Evolutionary conservation across 2,888 invertebrate species (phyloP).

Genomic region (Aquatica leii): DNA sequence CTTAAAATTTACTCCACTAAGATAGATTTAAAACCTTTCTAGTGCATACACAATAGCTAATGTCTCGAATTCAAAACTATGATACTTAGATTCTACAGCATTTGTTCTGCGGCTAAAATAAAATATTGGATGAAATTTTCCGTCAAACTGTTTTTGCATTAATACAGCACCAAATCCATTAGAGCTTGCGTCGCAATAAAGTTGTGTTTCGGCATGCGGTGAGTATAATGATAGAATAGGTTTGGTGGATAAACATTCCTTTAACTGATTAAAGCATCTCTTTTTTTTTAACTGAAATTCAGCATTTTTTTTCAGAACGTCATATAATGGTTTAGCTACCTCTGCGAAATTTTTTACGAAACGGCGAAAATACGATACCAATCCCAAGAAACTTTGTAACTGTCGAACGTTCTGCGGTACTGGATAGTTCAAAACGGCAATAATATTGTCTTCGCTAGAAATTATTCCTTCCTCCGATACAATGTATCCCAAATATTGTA

Average conservation of each 20-base stretch:
- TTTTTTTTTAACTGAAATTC: no score
- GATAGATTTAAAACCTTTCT: conserved; percentile 39
- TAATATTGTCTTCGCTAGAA: background rate
- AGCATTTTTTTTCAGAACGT: no score
- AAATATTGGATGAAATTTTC: conserved; percentile 47
- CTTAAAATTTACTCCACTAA: conserved; percentile 46
- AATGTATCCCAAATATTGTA: no score
- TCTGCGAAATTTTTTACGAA: conserved; percentile 5
- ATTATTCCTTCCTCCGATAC: no score
- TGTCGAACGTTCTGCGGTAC: conserved; percentile 8
- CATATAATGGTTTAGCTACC: background rate
- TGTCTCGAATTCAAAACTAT: conserved; percentile 50
- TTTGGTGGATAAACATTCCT: no score
- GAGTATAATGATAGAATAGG: no score
- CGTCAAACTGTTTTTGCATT: conserved; percentile 41
- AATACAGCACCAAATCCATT: no score
- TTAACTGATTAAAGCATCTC: no score
- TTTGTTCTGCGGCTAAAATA: conserved; percentile 50
- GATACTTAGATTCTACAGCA: conserved; percentile 44
- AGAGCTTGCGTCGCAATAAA: no score
- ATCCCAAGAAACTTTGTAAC: conserved; percentile 19
- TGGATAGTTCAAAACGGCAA: conserved; percentile 11
- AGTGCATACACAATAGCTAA: conserved; percentile 43
- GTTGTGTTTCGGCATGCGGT: no score
- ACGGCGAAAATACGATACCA: conserved; percentile 17